phyloP scores from a whole-genome alignment of 2,888 invertebrate species.

The Eulithis testata region DNA sequence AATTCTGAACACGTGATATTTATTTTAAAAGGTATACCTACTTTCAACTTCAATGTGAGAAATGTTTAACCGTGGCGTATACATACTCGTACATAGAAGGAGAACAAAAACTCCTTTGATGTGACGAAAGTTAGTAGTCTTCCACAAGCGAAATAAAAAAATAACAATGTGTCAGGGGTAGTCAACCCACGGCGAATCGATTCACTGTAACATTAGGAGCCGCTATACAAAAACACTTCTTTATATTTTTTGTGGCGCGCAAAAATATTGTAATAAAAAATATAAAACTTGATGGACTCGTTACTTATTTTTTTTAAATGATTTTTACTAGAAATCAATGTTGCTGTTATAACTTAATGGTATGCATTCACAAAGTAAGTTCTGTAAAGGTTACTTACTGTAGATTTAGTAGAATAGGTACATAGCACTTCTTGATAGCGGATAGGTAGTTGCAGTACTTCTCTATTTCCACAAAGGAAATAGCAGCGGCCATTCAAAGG shows the following conservation, averaged over 20 bases:
- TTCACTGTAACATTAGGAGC: slow-evolving; percentile 12
- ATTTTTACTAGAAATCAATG: too few relatives aligned
- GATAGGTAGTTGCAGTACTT: not conserved
- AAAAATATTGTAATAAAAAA: not conserved
- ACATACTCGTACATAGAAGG: not conserved
- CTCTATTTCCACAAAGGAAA: slow-evolving; percentile 9
- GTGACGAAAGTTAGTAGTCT: slow-evolving; percentile 20
- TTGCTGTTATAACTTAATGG: too few relatives aligned
- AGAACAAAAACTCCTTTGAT: slow-evolving; percentile 24
- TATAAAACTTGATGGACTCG: too few relatives aligned
- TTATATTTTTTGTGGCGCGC: slow-evolving; percentile 16
- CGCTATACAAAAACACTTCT: slow-evolving; percentile 16
- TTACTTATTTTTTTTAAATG: too few relatives aligned
- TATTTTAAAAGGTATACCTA: not conserved
- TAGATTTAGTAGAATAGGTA: too few relatives aligned
- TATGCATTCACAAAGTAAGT: too few relatives aligned
- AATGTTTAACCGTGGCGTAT: slow-evolving; percentile 1
- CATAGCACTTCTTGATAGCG: not conserved
- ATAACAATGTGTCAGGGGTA: slow-evolving; percentile 16
- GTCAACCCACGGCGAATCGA: slow-evolving; percentile 16
- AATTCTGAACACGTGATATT: not conserved
- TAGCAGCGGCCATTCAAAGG: slow-evolving; percentile 28
- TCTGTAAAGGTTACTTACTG: too few relatives aligned
- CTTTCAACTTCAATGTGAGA: slow-evolving; percentile 3
- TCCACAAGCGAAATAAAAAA: slow-evolving; percentile 12